Base-by-base conservation (phyloP, 2,888 invertebrate species). In the Elmis aenea region DNA sequence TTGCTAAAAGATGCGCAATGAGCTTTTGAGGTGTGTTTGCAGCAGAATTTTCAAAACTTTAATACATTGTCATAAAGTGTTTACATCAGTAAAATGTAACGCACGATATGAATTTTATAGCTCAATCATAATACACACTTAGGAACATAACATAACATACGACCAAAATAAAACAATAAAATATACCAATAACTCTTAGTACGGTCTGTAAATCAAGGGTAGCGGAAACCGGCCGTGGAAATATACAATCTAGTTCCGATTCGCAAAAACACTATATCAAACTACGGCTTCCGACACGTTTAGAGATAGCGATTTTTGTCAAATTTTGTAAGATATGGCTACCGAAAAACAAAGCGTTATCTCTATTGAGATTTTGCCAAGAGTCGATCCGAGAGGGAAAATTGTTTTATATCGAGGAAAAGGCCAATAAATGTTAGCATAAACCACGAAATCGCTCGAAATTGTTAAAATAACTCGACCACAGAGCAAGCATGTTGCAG, bases 131-230 rank as follows among this genome's bases (percentile, higher is more conserved):
- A 52, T 52, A 51, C 47, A 55, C 53, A 54, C 52, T 54, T 53
- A 51, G 46, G 47, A 51, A 49, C 52, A 48, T n/a, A n/a, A n/a
- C n/a, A n/a, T 55, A 54, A 56, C 52, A 48, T 54, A 55, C 53
- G 54, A 53, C 47, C 38, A 52, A 57, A 55, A 56, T 56, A 57
- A 56, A 57, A 56, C 58, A 54, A 58, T 57, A 56, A 55, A 54
- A 49, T 50, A 52, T 48, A 50, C 48, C 48, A 50, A 50, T 52
- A 48, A 50, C 49, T 41, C 37, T 37, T 53, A 52, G 51, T 48
- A 45, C 39, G 37, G 49, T 42, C 44, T 46, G 48, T 53, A 53
- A 52, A 55, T 55, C 50, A 49, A 42, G 26, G 31, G n/a, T 35
- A 48, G 44, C 48, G 48, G 48, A 48, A 46, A 46, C 48, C 23